phyloP scores from a whole-genome alignment of 2,113 vertebrate species.

The Crotophaga sulcirostris region DNA sequence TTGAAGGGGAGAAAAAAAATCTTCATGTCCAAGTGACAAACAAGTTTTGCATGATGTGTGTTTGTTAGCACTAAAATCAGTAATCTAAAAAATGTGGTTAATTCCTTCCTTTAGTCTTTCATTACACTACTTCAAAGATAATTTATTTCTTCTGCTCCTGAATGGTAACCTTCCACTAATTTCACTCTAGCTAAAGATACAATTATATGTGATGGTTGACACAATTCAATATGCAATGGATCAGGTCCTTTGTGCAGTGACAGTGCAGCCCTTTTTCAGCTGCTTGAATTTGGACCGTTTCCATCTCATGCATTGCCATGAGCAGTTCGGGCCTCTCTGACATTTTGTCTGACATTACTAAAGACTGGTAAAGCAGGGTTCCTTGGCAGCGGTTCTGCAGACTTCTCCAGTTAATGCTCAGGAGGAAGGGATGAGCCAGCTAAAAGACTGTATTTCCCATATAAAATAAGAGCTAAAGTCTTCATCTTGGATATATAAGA shows the following conservation, averaged over 20 bases:
- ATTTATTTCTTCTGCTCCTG: constrained; percentile 67
- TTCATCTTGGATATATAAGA: background rate
- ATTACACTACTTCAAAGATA: constrained; percentile 69
- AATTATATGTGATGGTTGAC: constrained; percentile 72
- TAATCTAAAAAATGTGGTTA: constrained; percentile 61
- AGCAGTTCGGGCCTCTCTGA: constrained; percentile 52
- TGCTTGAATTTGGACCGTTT: background rate
- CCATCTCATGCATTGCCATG: background rate
- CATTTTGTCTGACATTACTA: constrained; percentile 57
- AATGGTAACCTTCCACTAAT: constrained; percentile 70
- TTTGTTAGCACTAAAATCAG: constrained; percentile 35
- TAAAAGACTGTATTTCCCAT: background rate
- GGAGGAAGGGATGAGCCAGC: background rate
- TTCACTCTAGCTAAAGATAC: constrained; percentile 73
- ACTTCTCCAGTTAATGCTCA: background rate
- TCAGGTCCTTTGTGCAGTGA: constrained; percentile 60
- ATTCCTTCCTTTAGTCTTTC: constrained; percentile 64
- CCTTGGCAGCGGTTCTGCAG: background rate
- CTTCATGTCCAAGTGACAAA: background rate
- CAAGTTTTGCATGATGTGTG: background rate
- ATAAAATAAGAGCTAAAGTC: background rate
- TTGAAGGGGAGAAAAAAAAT: background rate
- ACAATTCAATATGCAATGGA: constrained; percentile 47
- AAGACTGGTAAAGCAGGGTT: constrained; percentile 3
- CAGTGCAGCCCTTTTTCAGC: constrained; percentile 19